Evolutionary conservation across 2,797 vertebrate genomes (phyloP).

Genomic region (Zalophus californianus): DNA sequence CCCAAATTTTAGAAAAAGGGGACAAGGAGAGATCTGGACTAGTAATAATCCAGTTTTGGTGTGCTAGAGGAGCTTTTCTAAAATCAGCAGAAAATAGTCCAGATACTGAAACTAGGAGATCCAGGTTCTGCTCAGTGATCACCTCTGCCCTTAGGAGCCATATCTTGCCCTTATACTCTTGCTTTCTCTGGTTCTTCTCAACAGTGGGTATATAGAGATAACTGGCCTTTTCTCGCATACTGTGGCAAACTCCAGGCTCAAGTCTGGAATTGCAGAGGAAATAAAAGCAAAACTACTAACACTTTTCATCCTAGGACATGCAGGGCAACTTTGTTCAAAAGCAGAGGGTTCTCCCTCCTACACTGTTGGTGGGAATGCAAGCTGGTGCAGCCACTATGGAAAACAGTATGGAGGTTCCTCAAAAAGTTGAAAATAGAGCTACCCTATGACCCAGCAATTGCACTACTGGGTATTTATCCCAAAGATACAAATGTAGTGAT

Average conservation of each 20-base stretch:
- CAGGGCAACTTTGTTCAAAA: neutral
- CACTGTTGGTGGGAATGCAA: too few species aligned
- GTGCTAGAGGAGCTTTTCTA: neutral
- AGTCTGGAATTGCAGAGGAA: neutral
- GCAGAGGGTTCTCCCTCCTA: neutral
- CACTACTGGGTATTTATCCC: too few species aligned
- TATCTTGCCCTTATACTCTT: neutral
- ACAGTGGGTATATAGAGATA: neutral
- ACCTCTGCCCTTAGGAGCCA: neutral
- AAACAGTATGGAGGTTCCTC: too few species aligned
- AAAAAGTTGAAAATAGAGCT: too few species aligned
- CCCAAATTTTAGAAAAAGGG: neutral
- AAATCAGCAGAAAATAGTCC: neutral
- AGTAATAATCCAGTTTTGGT: neutral
- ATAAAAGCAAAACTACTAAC: neutral
- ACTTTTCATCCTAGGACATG: conserved; percentile 21
- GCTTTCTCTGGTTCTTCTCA: neutral
- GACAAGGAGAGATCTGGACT: neutral
- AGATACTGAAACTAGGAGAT: neutral
- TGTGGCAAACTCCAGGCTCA: neutral
- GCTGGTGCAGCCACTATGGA: too few species aligned
- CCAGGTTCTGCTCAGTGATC: neutral
- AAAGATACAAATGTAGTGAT: too few species aligned
- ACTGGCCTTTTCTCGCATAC: neutral
- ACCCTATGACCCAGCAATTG: too few species aligned